These are phyloP conservation scores for Cynaeus angustus DNA, from an alignment of 2,888 invertebrate species.

Conservation along the genomic window DNA sequence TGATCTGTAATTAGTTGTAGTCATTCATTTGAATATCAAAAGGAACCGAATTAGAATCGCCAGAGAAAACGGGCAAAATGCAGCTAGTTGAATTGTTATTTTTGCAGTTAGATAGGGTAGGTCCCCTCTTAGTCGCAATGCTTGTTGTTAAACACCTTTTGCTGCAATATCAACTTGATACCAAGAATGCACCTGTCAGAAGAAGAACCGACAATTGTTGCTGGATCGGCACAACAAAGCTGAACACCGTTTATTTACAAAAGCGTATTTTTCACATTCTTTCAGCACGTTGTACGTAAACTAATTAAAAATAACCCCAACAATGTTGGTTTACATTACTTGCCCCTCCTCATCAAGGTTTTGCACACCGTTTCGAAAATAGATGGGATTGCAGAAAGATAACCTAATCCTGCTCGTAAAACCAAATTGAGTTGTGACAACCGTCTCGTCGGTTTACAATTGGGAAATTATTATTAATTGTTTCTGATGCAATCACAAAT, in stretches of 20 bases:
- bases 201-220: no score
- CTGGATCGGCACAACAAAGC: not conserved
- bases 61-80: no score
- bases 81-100: no score
- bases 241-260: not conserved
- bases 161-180: no score
- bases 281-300: slow-evolving; percentile 26
- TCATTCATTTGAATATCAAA: no score
- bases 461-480: slow-evolving; percentile 37
- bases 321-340: slow-evolving; percentile 26
- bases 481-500: slow-evolving; percentile 38
- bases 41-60: no score
- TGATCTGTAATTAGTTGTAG: no score
- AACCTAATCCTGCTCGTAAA: not conserved
- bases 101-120: no score
- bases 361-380: slow-evolving; percentile 23
- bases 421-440: slow-evolving; percentile 31
- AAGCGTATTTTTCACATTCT: slow-evolving; percentile 22
- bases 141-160: no score
- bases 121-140: no score
- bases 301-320: slow-evolving; percentile 42
- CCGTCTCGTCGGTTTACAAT: slow-evolving; percentile 25
- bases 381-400: slow-evolving; percentile 3
- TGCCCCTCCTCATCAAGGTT: slow-evolving; percentile 17
- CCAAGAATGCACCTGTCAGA: no score